Conservation (phyloP, 2,113 vertebrate species). For the Deroptyus accipitrinus region DNA sequence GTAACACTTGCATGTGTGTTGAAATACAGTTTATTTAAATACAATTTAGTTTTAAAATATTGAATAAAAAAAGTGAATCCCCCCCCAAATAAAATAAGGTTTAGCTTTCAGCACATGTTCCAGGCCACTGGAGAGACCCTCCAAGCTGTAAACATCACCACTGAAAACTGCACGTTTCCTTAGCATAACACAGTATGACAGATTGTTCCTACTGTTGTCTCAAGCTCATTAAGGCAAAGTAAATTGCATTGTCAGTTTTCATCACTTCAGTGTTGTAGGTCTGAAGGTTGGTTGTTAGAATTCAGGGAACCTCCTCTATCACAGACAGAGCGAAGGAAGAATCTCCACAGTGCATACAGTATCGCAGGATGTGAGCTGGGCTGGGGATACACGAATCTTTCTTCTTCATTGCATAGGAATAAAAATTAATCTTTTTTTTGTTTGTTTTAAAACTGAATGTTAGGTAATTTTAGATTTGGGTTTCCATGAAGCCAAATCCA, state of each 20-base stretch:
- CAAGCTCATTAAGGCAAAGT: slow-evolving; percentile 79
- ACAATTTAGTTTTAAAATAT: slow-evolving; percentile 35
- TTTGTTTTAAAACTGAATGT: not conserved
- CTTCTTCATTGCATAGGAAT: slow-evolving; percentile 74
- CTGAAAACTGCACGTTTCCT: slow-evolving; percentile 43
- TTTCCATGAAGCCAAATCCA: not conserved
- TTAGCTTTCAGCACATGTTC: slow-evolving; percentile 79
- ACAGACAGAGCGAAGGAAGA: not conserved
- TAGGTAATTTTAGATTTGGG: not conserved
- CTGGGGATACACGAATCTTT: not conserved
- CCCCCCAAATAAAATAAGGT: too few species aligned
- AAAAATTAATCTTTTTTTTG: not conserved
- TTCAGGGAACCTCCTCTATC: not conserved
- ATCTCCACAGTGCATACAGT: too few species aligned
- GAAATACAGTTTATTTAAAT: slow-evolving; percentile 72
- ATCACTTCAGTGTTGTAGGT: slow-evolving; percentile 18
- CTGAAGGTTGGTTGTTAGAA: not conserved
- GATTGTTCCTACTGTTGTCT: slow-evolving; percentile 55
- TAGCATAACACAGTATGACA: not conserved
- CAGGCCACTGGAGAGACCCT: slow-evolving; percentile 70
- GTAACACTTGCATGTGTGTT: slow-evolving; percentile 41
- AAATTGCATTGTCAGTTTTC: slow-evolving; percentile 71
- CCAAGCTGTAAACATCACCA: slow-evolving; percentile 47
- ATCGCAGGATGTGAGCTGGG: not conserved
- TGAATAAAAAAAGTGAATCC: slow-evolving; percentile 55